Conservation (phyloP, 2,888 invertebrate genomes). For the Tiliacea aurago region DNA sequence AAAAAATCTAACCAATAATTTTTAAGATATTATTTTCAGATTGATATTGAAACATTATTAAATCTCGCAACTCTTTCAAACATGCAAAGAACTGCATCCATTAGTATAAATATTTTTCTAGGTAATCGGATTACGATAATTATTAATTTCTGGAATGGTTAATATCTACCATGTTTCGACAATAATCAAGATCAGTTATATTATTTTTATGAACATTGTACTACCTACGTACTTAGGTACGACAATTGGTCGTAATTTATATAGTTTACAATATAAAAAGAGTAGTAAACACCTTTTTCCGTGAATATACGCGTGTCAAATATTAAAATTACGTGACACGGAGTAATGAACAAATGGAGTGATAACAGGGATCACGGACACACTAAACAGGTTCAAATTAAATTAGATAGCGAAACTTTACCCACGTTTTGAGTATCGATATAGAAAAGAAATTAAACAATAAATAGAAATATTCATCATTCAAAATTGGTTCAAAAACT, state of each 20-base stretch:
- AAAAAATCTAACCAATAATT: constrained; percentile 14
- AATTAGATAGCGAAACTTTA: no score
- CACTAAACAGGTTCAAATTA: neutral
- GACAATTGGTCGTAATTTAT: constrained; percentile 15
- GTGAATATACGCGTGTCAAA: constrained; percentile 46
- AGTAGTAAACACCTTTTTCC: constrained; percentile 21
- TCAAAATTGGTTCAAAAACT: no score
- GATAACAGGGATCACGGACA: neutral
- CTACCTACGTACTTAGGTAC: constrained; percentile 29
- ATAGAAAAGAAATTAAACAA: no score
- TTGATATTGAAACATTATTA: constrained; percentile 28
- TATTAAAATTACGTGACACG: constrained; percentile 26
- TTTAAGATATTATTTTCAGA: constrained; percentile 23
- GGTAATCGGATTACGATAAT: constrained; percentile 3
- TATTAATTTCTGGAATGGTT: constrained; percentile 49
- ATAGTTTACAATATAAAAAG: constrained; percentile 26
- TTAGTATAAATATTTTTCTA: constrained; percentile 16
- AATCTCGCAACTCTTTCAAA: constrained; percentile 38
- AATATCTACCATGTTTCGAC: constrained; percentile 8
- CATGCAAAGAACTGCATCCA: constrained; percentile 20
- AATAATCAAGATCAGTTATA: constrained; percentile 9
- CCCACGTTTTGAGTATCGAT: no score
- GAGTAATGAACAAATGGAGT: constrained; percentile 39
- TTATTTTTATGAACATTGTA: constrained; percentile 17
- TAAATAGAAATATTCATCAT: no score